Evolutionary conservation across 2,888 invertebrate species (phyloP).

Genomic region (Entomobrya proxima): DNA sequence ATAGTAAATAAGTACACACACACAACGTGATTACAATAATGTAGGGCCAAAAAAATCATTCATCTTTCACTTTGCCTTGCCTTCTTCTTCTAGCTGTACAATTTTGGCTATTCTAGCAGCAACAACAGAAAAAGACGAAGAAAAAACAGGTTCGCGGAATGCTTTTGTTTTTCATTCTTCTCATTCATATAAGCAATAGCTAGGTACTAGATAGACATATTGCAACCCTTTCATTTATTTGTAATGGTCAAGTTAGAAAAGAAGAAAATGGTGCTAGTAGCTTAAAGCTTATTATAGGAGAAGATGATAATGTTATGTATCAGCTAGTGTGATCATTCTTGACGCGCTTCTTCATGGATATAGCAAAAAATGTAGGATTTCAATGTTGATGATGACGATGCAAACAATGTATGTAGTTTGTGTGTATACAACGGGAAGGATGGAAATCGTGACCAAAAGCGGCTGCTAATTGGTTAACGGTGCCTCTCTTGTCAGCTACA

Average conservation of each 20-base stretch:
- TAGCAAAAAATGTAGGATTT: constrained; percentile 54
- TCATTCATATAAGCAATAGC: background rate
- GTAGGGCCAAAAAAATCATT: constrained; percentile 55
- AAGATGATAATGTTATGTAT: constrained; percentile 23
- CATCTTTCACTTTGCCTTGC: constrained; percentile 58
- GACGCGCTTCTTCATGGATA: constrained; percentile 49
- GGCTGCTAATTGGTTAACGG: constrained; percentile 67
- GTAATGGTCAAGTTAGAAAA: background rate
- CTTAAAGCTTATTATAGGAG: constrained; percentile 26
- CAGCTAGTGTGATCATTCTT: constrained; percentile 28
- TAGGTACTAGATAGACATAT: background rate
- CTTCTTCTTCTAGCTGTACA: constrained; percentile 20
- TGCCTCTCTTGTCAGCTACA: constrained; percentile 52
- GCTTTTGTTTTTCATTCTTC: background rate
- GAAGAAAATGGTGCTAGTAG: constrained; percentile 32
- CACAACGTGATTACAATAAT: constrained; percentile 29
- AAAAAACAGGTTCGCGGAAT: constrained; percentile 44
- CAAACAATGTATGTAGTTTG: constrained; percentile 27
- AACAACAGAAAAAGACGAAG: constrained; percentile 21
- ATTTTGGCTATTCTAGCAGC: background rate
- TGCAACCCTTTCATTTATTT: constrained; percentile 27
- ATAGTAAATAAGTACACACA: background rate
- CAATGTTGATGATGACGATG: constrained; percentile 3
- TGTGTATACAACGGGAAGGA: constrained; percentile 9
- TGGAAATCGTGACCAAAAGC: constrained; percentile 67